Evolutionary conservation across 92 coral and sea anemone species (phyloP), one percentile per base, ranked within the genome.

Genomic region (Diadumene lineata): DNA sequence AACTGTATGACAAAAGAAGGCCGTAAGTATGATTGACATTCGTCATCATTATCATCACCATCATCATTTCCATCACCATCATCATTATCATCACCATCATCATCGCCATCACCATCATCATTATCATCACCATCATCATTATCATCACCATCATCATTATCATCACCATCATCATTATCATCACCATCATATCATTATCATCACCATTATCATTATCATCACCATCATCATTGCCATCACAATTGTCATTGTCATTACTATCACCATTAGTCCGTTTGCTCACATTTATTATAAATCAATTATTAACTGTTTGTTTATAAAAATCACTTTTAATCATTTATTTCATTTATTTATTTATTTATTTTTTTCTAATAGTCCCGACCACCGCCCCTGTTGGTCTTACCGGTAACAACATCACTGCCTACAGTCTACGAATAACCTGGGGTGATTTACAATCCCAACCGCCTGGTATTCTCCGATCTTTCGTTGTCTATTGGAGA

Each of bases 381-480:
- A 63, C 30, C 28, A 66, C 51, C 7, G 28, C 72, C 11, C 81
- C 81, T n/a, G 30, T 2, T 0, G 28, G 2, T 43, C 66, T 79
- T 67, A 73, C 69, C 58, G 85, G 85, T 65, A 11, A 53, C 70
- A 17, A 34, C 50, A 56, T 67, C 0, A 44, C 44, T 25, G 72
- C 58, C 19, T 76, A 61, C 79, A 88, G 89, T 63, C 74, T 88
- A 9, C 29, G 64, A 17, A 74, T 88, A 48, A 19, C 31, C 34
- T 88, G 88, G 89, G 65, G 50, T 19, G 79, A 67, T 22, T 68
- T 68, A 17, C 23, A 2, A 28, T 53, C 66, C 16, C 67, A 51
- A 43, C 55, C 69, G 7, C 83, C 73, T 18, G 92, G 92, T 15
- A 79, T 88, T 46, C 22, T 69, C 8, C 75, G 86, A 18, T 80